Conservation (phyloP, 2,113 vertebrate species). For the Hyperoodon ampullatus region DNA sequence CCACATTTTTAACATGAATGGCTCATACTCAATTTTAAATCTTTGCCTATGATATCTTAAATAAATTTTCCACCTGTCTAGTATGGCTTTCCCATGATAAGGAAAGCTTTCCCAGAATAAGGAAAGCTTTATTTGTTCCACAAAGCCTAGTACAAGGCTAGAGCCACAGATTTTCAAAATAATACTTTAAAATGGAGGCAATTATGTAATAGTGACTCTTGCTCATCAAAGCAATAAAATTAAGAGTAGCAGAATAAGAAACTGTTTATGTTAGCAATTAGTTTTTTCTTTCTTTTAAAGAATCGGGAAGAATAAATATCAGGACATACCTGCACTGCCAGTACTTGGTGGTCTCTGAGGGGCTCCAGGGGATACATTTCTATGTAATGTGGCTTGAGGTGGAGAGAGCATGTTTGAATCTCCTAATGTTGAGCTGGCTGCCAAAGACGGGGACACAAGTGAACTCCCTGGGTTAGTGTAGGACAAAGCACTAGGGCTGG, state of each 20-base stretch:
- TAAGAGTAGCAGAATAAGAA: background rate
- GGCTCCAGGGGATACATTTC: constrained; percentile 93
- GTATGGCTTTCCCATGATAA: background rate
- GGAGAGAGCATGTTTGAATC: constrained; percentile 96
- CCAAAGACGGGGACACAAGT: constrained; percentile 92
- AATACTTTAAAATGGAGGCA: background rate
- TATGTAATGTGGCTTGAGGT: constrained; percentile 92
- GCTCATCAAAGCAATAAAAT: background rate
- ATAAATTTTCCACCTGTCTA: background rate
- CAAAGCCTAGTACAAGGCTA: background rate
- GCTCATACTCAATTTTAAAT: background rate
- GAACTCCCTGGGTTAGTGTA: constrained; percentile 94
- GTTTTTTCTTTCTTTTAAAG: background rate
- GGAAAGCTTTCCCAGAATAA: background rate
- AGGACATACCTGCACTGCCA: constrained; percentile 89
- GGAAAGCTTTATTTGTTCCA: background rate
- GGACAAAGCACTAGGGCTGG: constrained; percentile 93
- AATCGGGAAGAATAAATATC: background rate
- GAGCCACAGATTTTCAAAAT: background rate
- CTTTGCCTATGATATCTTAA: background rate
- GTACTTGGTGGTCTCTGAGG: constrained; percentile 95
- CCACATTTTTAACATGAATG: background rate
- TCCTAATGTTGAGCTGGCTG: constrained; percentile 90
- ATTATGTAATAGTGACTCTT: background rate
- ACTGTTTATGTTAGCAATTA: background rate